These are phyloP conservation scores for Neostethus bicornis DNA, from an alignment of 2,797 vertebrate species.

Conservation along the genomic window DNA sequence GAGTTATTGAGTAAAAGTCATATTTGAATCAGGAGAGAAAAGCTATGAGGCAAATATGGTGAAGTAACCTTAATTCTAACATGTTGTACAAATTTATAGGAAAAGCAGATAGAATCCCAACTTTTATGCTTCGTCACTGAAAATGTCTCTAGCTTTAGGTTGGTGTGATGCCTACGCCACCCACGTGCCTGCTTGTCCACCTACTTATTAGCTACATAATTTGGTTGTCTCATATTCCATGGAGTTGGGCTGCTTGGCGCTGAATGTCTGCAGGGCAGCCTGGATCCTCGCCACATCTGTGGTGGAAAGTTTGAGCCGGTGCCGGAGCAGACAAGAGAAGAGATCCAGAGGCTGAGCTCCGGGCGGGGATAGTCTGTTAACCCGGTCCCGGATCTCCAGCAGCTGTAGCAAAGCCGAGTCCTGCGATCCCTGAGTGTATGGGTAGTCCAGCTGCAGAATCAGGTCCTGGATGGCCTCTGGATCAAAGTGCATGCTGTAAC, in stretches of 20 bases:
- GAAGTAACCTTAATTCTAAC: constrained; percentile 61
- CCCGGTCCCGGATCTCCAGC: constrained; percentile 93
- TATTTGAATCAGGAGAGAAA: constrained; percentile 40
- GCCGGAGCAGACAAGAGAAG: constrained; percentile 95
- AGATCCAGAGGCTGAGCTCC: constrained; percentile 92
- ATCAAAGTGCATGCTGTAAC: constrained; percentile 99
- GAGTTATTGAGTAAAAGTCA: constrained; percentile 41
- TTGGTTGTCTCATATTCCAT: constrained; percentile 98
- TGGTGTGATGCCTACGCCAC: constrained; percentile 46
- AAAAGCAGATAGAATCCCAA: constrained; percentile 68
- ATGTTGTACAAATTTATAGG: constrained; percentile 70
- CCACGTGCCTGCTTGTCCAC: constrained; percentile 46
- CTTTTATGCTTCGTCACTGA: constrained; percentile 51
- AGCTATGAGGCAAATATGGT: constrained; percentile 62
- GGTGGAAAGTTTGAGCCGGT: constrained; percentile 94
- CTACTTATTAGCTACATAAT: constrained; percentile 95
- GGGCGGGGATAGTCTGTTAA: constrained; percentile 94
- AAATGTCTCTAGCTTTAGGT: constrained; percentile 56
- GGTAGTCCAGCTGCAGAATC: constrained; percentile 97
- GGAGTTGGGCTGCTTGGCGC: constrained; percentile 94
- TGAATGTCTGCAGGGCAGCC: constrained; percentile 93
- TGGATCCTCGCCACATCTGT: constrained; percentile 95
- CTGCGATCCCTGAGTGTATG: constrained; percentile 97
- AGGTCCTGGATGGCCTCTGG: constrained; percentile 96
- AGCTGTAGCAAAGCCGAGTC: constrained; percentile 95